Conservation (phyloP, 2,888 invertebrate species). For the Aelia acuminata region DNA sequence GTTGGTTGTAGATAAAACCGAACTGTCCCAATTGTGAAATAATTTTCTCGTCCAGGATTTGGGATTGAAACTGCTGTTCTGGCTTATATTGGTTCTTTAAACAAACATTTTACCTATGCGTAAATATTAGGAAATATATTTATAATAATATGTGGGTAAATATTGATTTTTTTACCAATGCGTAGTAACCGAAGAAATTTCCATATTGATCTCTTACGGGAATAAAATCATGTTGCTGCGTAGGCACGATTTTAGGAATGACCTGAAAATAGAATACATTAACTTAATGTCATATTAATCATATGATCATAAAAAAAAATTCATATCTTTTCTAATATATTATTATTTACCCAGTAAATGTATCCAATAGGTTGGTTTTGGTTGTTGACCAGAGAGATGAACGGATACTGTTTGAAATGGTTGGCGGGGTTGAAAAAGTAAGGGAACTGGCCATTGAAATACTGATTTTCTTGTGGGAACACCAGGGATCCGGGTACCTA, state of each 20-base stretch:
- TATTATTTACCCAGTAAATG: neutral
- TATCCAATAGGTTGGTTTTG: neutral
- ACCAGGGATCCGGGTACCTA: neutral
- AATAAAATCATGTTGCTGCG: neutral
- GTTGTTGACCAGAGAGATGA: neutral
- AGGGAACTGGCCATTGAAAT: neutral
- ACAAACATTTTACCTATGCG: neutral
- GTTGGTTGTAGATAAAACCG: neutral
- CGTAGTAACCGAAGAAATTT: neutral
- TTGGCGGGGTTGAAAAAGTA: neutral
- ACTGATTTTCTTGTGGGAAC: neutral
- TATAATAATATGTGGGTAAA: no score
- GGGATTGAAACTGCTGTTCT: neutral
- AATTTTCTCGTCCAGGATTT: neutral
- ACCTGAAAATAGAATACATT: no score
- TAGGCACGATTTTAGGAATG: neutral
- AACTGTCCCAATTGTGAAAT: neutral
- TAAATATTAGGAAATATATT: no score
- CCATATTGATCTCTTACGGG: neutral
- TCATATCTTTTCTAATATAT: neutral
- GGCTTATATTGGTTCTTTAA: neutral
- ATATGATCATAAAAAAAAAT: neutral
- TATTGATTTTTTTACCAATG: neutral
- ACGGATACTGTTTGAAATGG: neutral
- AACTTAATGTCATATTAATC: neutral